Evolutionary conservation across 2,797 vertebrate genomes (phyloP).

Genomic region (Acropternis orthonyx): DNA sequence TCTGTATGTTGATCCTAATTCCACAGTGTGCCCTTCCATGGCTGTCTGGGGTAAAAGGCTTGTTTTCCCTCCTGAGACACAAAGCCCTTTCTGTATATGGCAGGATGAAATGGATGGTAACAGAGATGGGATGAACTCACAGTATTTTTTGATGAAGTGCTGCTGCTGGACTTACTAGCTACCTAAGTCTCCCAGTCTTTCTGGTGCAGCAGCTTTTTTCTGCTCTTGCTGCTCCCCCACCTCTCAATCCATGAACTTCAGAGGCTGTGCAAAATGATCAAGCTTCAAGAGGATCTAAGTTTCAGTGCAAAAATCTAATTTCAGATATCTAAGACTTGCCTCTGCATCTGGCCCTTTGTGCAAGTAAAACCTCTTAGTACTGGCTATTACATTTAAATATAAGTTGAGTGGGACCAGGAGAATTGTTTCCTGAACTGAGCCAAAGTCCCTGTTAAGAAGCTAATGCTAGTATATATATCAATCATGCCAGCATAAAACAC

Average conservation of each 20-base stretch:
- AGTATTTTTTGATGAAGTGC: background rate
- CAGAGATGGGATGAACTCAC: background rate
- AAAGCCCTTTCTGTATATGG: background rate
- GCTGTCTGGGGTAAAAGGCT: background rate
- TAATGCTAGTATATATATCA: background rate
- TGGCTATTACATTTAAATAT: background rate
- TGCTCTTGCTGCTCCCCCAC: background rate
- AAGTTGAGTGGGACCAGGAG: constrained; percentile 7
- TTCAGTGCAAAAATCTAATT: constrained; percentile 26
- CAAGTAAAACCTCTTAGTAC: background rate
- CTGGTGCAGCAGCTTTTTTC: background rate
- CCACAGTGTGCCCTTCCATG: background rate
- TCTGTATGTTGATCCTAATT: background rate
- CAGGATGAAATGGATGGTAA: background rate
- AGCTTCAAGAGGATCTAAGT: background rate
- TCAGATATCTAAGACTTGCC: background rate
- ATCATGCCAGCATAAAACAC: background rate
- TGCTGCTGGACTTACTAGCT: rapidly evolving
- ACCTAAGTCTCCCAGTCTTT: rapidly evolving
- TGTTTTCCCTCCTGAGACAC: background rate
- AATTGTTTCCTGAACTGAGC: background rate
- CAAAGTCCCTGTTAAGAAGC: background rate
- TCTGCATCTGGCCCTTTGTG: background rate
- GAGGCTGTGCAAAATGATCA: background rate
- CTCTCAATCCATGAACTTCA: background rate